Evolutionary conservation across 2,113 vertebrate genomes (phyloP), one percentile per base, ranked within the genome.

Genomic region (Macquaria australasica): DNA sequence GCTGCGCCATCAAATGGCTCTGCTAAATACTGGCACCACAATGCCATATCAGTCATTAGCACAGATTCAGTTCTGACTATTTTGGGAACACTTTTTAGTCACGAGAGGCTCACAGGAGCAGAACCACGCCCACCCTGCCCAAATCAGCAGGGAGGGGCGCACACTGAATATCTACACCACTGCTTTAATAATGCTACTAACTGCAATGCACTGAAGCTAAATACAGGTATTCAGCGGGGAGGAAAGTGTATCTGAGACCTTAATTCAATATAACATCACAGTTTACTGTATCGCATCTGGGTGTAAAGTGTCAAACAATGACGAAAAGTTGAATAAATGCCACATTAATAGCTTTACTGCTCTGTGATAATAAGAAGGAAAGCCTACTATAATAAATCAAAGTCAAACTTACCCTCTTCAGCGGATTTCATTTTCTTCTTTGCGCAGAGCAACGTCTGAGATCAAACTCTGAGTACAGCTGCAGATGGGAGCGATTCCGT

Each of bases 351-450:
- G 25, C 43, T n/a, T 34, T 4, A n/a, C 55, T n/a, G 51, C 14
- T 1, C 55, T n/a, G 34, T 34, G 18, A 21, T 18, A 16, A 58
- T 34, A 2, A 25, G 12, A 25, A 21, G 3, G 18, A 51, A 31
- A 50, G 39, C 3, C 23, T 20, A 1, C n/a, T 31, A 25, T 21
- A 3, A 20, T n/a, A 12, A 72, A 23, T 39, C 25, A 78, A 73
- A 81, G 79, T 79, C 23, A 18, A 48, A 82, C 89, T 92, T 75
- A 96, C 95, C 95, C 82, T 96, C 95, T 48, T 96, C 95, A 31
- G 95, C 93, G 6, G 95, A 95, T 87, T 96, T 95, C 95, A 96
- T 96, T 9, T 84, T 87, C 43, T 69, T 83, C 68, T 84, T 39
- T 25, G 68, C 45, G 77, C 71, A 62, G 21, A 77, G 69, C 45